Evolutionary conservation across 2,888 invertebrate genomes (phyloP).

Genomic region (Cetonia aurata): DNA sequence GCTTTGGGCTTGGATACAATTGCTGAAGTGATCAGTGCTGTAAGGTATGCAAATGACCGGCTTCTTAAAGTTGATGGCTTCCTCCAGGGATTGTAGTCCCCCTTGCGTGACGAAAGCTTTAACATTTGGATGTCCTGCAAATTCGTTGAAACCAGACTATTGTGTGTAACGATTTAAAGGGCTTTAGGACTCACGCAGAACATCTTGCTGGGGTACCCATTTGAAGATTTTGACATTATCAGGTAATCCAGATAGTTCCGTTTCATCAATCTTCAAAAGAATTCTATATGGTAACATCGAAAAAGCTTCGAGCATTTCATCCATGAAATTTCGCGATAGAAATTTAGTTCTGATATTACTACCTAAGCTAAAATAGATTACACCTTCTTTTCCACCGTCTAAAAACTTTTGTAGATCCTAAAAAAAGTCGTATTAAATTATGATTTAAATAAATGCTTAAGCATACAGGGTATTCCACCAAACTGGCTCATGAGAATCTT

Average conservation of each 20-base stretch:
- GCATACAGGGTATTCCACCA: no score
- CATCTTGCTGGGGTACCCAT: slow-evolving; percentile 65
- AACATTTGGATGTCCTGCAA: slow-evolving; percentile 64
- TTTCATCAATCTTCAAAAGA: slow-evolving; percentile 66
- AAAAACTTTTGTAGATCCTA: slow-evolving; percentile 62
- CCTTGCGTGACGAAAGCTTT: slow-evolving; percentile 68
- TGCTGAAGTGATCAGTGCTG: slow-evolving; percentile 59
- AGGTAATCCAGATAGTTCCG: slow-evolving; percentile 57
- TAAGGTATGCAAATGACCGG: slow-evolving; percentile 66
- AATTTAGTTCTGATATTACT: slow-evolving; percentile 61
- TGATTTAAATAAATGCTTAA: no score
- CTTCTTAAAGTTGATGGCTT: slow-evolving; percentile 64
- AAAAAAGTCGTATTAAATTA: no score
- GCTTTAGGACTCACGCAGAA: slow-evolving; percentile 57
- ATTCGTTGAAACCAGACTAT: neutral
- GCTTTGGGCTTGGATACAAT: slow-evolving; percentile 44
- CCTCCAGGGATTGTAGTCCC: slow-evolving; percentile 66
- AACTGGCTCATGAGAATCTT: no score
- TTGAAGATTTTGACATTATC: slow-evolving; percentile 63
- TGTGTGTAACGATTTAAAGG: neutral
- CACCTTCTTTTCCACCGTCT: slow-evolving; percentile 61
- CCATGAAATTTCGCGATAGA: slow-evolving; percentile 57
- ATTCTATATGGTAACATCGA: slow-evolving; percentile 64
- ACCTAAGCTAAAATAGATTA: slow-evolving; percentile 66
- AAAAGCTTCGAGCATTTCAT: slow-evolving; percentile 61